Base-by-base conservation (phyloP, 2,113 vertebrate species). In the Antechinus flavipes region DNA sequence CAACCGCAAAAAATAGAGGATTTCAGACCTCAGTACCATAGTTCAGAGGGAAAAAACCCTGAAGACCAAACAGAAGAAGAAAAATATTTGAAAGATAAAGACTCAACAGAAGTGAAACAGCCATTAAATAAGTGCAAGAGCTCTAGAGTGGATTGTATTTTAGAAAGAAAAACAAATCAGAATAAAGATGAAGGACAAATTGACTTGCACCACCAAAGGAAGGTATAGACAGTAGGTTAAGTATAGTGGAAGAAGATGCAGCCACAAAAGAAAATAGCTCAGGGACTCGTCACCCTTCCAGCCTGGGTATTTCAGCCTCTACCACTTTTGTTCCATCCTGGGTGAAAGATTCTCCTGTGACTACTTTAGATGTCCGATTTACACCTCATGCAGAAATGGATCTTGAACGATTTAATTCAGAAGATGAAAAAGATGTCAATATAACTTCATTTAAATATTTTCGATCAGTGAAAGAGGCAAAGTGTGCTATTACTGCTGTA, bases 321-420 rank as follows among this genome's bases (percentile, higher is more conserved):
- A 0, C 0, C 94, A 97, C 98, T 50, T 97, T 95, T 47, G 98
- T 99, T 0, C 99, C 99, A 24, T 92, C 95, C 91, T 99, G 99
- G 99, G 98, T 99, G 95, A 98, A 97, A 97, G 97, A 98, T 46
- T 98, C 99, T 46, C 99, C 99, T 23, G 98, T 98, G 91, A 52
- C 97, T 90, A 96, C 90, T 53, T 97, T 99, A 97, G 96, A 98
- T 25, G 99, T 99, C 56, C 99, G 99, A 8, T 99, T 99, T 96
- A 99, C 99, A 24, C 98, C 98, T 22, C 97, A 98, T 0, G 99
- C 99, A 1, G 98, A 99, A 98, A 98, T 55, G 95, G 98, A 99
- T 90, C 98, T 99, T 7, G 93, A 76, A n/a, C 95, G 97, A 54
- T 99, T 99, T 96, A 97, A 98, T 89, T 96, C 98, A 11, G 23